Percentiles rank a stretch among this genome's conserved stretches.
Evolutionary conservation across 2,797 vertebrate genomes (phyloP).

Genomic region (Peromyscus melanophrys): DNA sequence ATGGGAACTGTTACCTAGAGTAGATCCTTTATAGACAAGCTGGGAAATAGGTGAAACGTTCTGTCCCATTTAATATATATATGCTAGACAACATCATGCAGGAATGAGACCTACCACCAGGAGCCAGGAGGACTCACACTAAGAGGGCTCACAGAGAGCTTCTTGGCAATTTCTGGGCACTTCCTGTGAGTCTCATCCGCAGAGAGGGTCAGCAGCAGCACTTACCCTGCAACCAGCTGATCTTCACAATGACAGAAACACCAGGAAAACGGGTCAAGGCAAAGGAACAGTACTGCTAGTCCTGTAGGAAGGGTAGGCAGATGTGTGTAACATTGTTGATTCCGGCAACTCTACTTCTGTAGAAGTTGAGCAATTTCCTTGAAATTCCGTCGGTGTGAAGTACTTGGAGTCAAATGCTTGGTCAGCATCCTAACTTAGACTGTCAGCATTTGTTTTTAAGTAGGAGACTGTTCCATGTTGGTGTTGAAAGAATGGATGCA

Average conservation of each 20-base stretch:
- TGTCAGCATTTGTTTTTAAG: constrained; percentile 42
- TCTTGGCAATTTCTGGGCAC: not conserved
- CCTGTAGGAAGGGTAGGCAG: not conserved
- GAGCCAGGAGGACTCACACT: no score
- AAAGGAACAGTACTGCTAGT: not conserved
- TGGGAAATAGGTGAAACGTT: not conserved
- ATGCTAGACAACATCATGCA: not conserved
- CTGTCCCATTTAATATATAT: not conserved
- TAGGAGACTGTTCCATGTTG: not conserved
- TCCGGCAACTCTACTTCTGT: not conserved
- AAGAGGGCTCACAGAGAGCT: not conserved
- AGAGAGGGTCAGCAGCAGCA: not conserved
- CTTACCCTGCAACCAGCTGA: not conserved
- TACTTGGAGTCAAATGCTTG: constrained; percentile 24
- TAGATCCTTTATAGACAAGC: not conserved
- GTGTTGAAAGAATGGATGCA: not conserved
- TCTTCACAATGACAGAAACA: constrained; percentile 16
- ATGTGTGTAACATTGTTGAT: not conserved
- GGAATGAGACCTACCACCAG: not conserved
- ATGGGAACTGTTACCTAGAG: not conserved
- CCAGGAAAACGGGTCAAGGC: not conserved
- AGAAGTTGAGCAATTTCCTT: constrained; percentile 63
- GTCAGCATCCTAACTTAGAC: not conserved
- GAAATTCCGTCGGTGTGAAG: constrained; percentile 50
- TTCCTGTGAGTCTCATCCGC: not conserved